phyloP scores from a whole-genome alignment of 2,888 invertebrate species.

The Epirrhoe alternata region DNA sequence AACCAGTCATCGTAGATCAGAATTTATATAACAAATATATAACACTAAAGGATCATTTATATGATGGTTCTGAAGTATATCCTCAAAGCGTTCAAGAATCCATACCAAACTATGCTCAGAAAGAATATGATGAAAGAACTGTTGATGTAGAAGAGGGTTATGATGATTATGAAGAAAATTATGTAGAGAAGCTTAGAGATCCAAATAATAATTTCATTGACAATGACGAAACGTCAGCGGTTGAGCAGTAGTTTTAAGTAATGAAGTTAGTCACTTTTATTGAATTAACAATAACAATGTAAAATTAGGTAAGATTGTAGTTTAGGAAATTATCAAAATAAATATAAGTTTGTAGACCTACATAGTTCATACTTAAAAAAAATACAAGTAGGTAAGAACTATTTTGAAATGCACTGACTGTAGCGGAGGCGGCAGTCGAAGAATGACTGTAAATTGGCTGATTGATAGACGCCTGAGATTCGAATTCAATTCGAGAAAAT shows the following conservation, averaged over 20 bases:
- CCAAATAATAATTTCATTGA: constrained; percentile 65
- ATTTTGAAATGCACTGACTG: too few relatives aligned
- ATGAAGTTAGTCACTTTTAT: not conserved
- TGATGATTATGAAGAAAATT: constrained; percentile 62
- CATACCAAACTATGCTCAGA: constrained; percentile 42
- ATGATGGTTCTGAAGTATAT: constrained; percentile 54
- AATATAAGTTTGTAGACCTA: too few relatives aligned
- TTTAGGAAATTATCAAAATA: not conserved
- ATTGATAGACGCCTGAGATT: too few relatives aligned
- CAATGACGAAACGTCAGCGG: constrained; percentile 60
- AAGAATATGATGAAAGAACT: constrained; percentile 52
- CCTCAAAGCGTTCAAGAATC: constrained; percentile 52
- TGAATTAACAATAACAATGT: not conserved
- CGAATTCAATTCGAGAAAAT: too few relatives aligned
- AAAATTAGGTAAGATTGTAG: too few relatives aligned
- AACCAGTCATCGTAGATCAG: constrained; percentile 43
- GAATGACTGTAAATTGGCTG: too few relatives aligned
- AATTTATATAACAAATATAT: constrained; percentile 58
- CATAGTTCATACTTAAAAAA: too few relatives aligned
- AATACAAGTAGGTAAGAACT: too few relatives aligned
- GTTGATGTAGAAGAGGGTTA: constrained; percentile 57
- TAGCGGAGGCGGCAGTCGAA: too few relatives aligned
- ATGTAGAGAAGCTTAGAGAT: constrained; percentile 53
- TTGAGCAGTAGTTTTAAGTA: constrained; percentile 46
- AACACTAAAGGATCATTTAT: constrained; percentile 56